phyloP scores from a whole-genome alignment of 2,797 vertebrate genomes.

The Coendou prehensilis region DNA sequence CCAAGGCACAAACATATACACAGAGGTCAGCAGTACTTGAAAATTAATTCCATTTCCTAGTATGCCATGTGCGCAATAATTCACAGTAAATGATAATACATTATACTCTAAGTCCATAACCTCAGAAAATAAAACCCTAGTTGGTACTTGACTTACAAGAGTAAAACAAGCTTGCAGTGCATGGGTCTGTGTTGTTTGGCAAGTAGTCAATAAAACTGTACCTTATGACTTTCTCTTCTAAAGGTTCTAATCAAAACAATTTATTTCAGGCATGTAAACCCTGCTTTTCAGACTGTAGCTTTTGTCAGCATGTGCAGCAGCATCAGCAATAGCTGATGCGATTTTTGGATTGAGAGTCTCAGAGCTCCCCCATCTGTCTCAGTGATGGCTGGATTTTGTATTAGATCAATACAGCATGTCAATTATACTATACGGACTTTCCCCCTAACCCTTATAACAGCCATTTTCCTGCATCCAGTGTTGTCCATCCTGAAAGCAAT shows the following conservation, averaged over 20 bases:
- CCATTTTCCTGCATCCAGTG: conserved; percentile 69
- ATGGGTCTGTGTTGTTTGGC: conserved; percentile 88
- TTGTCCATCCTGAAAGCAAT: conserved; percentile 53
- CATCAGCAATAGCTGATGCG: conserved; percentile 66
- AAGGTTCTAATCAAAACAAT: conserved; percentile 93
- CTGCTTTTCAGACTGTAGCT: conserved; percentile 87
- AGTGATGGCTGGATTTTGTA: conserved; percentile 84
- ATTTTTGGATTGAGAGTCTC: conserved; percentile 86
- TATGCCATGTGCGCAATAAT: conserved; percentile 81
- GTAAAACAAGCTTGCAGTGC: conserved; percentile 88
- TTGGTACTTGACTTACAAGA: conserved; percentile 89
- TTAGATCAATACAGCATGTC: conserved; percentile 84
- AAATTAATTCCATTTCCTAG: conserved; percentile 80
- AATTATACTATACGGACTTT: conserved; percentile 71
- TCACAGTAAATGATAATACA: conserved; percentile 86
- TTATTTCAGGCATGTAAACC: conserved; percentile 91
- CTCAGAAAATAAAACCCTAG: conserved; percentile 88
- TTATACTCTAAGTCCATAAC: conserved; percentile 84
- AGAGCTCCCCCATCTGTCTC: conserved; percentile 92
- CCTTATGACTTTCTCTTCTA: conserved; percentile 92
- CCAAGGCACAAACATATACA: conserved; percentile 40
- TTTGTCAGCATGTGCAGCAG: conserved; percentile 85
- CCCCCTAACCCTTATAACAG: conserved; percentile 74
- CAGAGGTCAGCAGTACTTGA: conserved; percentile 77
- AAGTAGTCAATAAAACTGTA: conserved; percentile 91